Percentiles rank a stretch among this genome's conserved stretches.
These are phyloP conservation scores for Grallaria varia DNA, from an alignment of 2,113 vertebrate species.

Conservation along the genomic window DNA sequence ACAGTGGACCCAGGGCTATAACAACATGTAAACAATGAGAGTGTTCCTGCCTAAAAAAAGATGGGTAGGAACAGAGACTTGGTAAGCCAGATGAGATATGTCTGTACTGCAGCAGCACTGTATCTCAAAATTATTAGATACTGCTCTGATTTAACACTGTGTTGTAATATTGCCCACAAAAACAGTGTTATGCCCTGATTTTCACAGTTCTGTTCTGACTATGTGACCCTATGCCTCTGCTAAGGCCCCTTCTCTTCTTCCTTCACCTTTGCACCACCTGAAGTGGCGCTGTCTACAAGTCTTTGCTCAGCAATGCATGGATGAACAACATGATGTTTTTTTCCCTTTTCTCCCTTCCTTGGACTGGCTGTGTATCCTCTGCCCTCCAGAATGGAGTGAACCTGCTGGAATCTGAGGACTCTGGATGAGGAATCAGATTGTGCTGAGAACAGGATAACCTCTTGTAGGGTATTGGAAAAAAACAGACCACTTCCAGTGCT, in stretches of 20 bases:
- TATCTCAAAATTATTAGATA: not conserved
- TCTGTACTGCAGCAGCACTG: not conserved
- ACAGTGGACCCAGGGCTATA: not conserved
- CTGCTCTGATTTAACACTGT: not conserved
- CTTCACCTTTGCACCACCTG: not conserved
- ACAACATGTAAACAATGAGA: not conserved
- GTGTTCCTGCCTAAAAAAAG: not conserved
- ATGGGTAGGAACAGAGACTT: not conserved
- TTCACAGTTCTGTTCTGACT: not conserved
- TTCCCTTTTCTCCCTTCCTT: not conserved
- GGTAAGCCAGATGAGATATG: not conserved
- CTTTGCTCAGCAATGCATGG: accelerated
- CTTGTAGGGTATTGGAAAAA: not conserved
- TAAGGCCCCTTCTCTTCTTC: not conserved
- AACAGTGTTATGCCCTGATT: accelerated
- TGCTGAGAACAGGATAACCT: not conserved
- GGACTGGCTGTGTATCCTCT: not conserved
- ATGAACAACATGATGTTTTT: not conserved
- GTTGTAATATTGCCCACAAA: not conserved
- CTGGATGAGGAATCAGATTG: not conserved
- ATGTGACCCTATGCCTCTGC: accelerated
- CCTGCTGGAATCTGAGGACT: not conserved
- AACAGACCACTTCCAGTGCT: not conserved
- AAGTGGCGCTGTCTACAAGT: not conserved
- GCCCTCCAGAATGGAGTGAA: not conserved